Percentiles rank a stretch among this genome's conserved stretches.
phyloP scores from a whole-genome alignment of 2,888 invertebrate genomes.

The Eledona agricola region DNA sequence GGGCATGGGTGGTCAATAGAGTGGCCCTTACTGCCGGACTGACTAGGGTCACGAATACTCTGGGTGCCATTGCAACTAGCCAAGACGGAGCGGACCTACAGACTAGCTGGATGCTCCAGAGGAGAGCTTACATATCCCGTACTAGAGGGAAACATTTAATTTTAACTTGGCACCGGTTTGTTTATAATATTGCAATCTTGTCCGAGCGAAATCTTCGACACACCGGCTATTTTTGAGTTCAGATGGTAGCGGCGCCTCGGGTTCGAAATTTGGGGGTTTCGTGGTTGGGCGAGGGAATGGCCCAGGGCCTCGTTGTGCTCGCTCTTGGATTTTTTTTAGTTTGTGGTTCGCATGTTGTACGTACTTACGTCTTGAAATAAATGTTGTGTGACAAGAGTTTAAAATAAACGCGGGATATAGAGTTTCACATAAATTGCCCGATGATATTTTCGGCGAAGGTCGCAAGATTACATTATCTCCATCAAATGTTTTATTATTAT shows the following conservation, averaged over 20 bases:
- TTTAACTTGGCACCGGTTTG: constrained; percentile 37
- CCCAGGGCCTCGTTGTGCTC: too few relatives aligned
- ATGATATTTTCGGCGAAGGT: too few relatives aligned
- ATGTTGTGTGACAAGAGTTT: too few relatives aligned
- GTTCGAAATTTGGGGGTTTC: constrained; percentile 2
- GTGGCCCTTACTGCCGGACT: constrained; percentile 23
- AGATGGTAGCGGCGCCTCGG: constrained; percentile 10
- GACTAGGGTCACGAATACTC: constrained; percentile 17
- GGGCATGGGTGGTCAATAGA: constrained; percentile 24
- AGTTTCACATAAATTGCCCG: too few relatives aligned
- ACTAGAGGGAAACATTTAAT: constrained; percentile 34
- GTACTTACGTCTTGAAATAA: too few relatives aligned
- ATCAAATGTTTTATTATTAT: too few relatives aligned
- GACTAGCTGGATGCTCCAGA: constrained; percentile 29
- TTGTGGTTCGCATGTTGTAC: too few relatives aligned
- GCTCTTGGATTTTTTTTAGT: too few relatives aligned
- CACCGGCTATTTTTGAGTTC: constrained; percentile 23
- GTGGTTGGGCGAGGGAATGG: too few relatives aligned
- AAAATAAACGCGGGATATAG: too few relatives aligned
- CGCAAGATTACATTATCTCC: too few relatives aligned
- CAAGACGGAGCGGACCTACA: constrained; percentile 3
- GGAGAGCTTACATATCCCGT: constrained; percentile 25
- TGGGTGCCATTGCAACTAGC: constrained; percentile 23
- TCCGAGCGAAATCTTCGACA: constrained; percentile 26
- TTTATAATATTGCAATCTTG: constrained; percentile 36